A percentile compares a stretch with the other conserved stretches of the same genome.
phyloP scores from a whole-genome alignment of 2,113 vertebrate species.

The Nesoenas mayeri region DNA sequence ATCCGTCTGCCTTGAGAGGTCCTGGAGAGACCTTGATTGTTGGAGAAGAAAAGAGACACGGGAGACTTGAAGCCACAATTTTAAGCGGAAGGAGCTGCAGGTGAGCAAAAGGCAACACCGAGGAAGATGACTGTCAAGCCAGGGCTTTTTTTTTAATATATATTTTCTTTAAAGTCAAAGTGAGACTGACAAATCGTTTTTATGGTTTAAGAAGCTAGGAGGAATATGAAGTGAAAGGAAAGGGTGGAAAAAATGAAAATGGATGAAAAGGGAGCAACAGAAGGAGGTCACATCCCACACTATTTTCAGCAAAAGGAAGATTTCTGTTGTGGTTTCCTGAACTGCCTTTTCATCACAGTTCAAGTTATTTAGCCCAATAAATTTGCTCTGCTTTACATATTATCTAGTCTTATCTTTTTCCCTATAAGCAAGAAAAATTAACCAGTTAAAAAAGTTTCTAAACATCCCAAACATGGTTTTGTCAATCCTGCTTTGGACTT shows the following conservation, averaged over 20 bases:
- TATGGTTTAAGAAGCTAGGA: not conserved
- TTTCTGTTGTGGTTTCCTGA: not conserved
- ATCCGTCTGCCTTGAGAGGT: constrained; percentile 95
- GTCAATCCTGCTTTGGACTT: not conserved
- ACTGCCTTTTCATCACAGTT: not conserved
- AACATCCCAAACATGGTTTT: not conserved
- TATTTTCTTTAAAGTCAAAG: not conserved
- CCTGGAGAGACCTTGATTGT: constrained; percentile 89
- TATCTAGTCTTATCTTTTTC: not conserved
- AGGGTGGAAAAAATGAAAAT: not conserved
- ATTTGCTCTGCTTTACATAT: not conserved
- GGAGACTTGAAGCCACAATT: constrained; percentile 2
- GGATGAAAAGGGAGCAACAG: not conserved
- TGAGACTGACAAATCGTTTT: not conserved
- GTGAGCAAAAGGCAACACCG: not conserved
- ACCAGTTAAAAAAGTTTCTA: not conserved
- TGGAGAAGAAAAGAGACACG: constrained; percentile 42
- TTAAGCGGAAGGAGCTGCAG: not conserved
- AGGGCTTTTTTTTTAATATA: not conserved
- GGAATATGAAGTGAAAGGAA: not conserved
- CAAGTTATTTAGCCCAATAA: not conserved
- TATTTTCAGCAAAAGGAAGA: not conserved
- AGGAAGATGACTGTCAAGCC: not conserved
- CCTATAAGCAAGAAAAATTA: not conserved
- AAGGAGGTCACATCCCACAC: not conserved